Base-by-base conservation (phyloP, 2,888 invertebrate species). In the Apoda limacodes region DNA sequence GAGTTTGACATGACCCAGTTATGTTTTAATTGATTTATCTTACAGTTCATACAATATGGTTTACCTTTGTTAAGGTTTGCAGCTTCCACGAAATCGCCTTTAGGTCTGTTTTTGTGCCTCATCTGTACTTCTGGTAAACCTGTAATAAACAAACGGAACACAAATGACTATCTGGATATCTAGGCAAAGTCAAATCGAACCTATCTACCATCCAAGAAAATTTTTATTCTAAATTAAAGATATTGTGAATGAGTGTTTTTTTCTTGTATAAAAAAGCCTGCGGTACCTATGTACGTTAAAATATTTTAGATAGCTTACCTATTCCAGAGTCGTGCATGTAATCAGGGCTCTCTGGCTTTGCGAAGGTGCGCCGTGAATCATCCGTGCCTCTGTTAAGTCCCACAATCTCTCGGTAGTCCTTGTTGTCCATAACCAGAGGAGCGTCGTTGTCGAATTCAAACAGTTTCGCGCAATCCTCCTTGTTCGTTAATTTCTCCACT, bases 391-490 rank as follows among this genome's bases (percentile, higher is more conserved):
- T 74, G 48, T 82, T 82, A 41, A 75, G 65, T 24, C 72, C 72
- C 21, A 80, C 67, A 38, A 80, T 74, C 52, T 76, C 75, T 30
- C 75, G 57, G 32, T 74, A 80, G 37, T 81, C 81, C 48, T 74
- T 75, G 32, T 75, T 75, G 45, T 78, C 81, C 63, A 74, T 64
- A 22, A 84, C 82, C 14, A 78, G 60, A 0, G 80, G 80, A 3
- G 80, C 78, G 46, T 82, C 81, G 49, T 83, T 84, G 45, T 85
- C 85, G 50, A 85, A 85, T 52, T 83, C 85, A 52, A 85, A 82
- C 21, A 82, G 59, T 26, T 76, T 59, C 25, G 81, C 68, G 55
- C 81, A 82, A 40, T 80, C 81, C 24, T 76, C 81, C 43, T 74
- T 71, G 50, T 62, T 64, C 2, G 71, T 65, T 13, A 81, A 53